A percentile compares a stretch with the other conserved stretches of the same genome.
Evolutionary conservation across 2,113 vertebrate species (phyloP).

Genomic region (Rhinolophus sinicus): DNA sequence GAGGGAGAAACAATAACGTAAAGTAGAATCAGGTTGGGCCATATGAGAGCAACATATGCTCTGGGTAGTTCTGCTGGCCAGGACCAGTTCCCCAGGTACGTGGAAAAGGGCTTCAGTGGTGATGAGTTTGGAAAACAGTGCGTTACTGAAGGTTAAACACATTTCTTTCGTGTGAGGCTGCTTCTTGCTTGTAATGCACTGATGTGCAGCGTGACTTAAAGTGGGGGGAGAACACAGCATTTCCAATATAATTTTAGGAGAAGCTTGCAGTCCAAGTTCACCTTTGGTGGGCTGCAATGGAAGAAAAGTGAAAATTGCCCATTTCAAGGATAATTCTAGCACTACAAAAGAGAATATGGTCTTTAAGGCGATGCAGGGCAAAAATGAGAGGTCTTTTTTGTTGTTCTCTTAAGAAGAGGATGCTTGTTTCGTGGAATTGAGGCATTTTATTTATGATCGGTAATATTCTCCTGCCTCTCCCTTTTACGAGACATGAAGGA

Average conservation of each 20-base stretch:
- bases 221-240: background rate
- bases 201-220: background rate
- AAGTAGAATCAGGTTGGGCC: background rate
- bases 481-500: background rate
- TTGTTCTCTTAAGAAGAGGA: background rate
- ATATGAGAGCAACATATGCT: fast-evolving
- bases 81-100: background rate
- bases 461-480: background rate
- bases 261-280: background rate
- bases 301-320: background rate
- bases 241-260: background rate
- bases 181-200: background rate
- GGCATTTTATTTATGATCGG: background rate
- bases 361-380: background rate
- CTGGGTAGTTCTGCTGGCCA: background rate
- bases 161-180: background rate
- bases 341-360: background rate
- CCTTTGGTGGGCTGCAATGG: background rate
- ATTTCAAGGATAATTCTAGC: background rate
- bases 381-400: background rate
- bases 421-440: background rate
- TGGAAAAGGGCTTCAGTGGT: background rate
- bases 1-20: background rate
- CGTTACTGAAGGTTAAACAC: background rate
- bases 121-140: background rate